Conservation (phyloP, 2,888 invertebrate genomes). For the Caenorhabditis afra region DNA sequence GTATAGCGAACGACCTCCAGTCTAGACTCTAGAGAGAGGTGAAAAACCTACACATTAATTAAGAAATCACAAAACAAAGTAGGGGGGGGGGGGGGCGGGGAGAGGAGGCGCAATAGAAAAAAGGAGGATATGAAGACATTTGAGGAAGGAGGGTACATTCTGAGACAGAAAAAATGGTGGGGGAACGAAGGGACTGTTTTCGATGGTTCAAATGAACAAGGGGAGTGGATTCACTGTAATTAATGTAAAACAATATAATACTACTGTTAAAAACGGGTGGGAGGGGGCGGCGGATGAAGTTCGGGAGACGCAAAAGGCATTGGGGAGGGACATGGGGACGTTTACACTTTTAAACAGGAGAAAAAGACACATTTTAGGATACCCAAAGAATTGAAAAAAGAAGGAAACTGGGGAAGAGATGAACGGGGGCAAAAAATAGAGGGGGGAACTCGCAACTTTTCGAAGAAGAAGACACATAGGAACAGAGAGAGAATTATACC, state of each 20-base stretch:
- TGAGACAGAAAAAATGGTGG: background rate
- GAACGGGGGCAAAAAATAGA: background rate
- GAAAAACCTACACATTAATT: background rate
- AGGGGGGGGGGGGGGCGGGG: background rate
- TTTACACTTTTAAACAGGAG: background rate
- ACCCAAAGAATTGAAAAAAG: constrained; percentile 6
- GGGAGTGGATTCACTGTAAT: too few species aligned
- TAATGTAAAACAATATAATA: background rate
- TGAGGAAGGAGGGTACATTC: background rate
- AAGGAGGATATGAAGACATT: background rate
- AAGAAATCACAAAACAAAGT: background rate
- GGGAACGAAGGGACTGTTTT: background rate
- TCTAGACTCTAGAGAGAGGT: background rate
- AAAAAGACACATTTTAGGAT: constrained; percentile 3
- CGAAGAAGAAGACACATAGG: constrained; percentile 21
- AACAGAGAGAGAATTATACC: constrained; percentile 25
- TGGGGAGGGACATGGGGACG: background rate
- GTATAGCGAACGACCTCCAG: too few species aligned
- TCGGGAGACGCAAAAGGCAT: background rate
- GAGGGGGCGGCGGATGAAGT: too few species aligned
- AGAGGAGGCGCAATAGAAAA: background rate
- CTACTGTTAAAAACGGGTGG: background rate
- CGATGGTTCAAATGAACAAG: too few species aligned
- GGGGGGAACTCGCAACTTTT: constrained; percentile 37
- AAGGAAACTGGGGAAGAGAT: constrained; percentile 5